These are phyloP conservation scores for Drosophila pseudoobscura DNA, from an alignment of 1,140 invertebrate genomes.

Conservation along the genomic window DNA sequence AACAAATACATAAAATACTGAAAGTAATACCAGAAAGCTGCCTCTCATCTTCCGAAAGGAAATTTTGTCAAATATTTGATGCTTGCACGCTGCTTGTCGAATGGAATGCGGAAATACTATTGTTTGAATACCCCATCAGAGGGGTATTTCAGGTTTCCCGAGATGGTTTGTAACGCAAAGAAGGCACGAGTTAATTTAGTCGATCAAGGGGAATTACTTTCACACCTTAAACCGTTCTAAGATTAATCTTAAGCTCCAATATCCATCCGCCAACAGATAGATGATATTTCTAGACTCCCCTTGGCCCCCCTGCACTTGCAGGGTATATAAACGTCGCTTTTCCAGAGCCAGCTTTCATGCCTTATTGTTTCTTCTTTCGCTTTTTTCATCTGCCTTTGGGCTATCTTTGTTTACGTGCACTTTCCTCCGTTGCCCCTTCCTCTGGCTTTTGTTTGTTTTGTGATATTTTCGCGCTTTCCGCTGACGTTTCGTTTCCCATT, in stretches of 20 bases:
- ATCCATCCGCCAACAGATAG: no score
- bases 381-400: slow-evolving; percentile 26
- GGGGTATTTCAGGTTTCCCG: no score
- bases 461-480: slow-evolving; percentile 51
- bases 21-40: neutral
- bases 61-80: slow-evolving; percentile 67
- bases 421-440: slow-evolving; percentile 54
- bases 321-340: no score
- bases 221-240: no score
- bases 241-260: no score
- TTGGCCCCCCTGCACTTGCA: no score
- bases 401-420: slow-evolving; percentile 59
- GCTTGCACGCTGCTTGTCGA: slow-evolving; percentile 37
- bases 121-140: neutral
- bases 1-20: no score
- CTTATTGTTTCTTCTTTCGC: slow-evolving; percentile 42
- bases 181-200: no score
- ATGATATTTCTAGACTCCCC: no score
- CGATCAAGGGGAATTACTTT: no score
- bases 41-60: slow-evolving; percentile 31
- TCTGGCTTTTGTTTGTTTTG: slow-evolving; percentile 42
- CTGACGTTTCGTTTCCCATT: slow-evolving; percentile 31
- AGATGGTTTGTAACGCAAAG: no score
- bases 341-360: neutral
- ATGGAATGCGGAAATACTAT: slow-evolving; percentile 75